Conservation (phyloP, 2,113 vertebrate genomes). For the Spermophilus dauricus region DNA sequence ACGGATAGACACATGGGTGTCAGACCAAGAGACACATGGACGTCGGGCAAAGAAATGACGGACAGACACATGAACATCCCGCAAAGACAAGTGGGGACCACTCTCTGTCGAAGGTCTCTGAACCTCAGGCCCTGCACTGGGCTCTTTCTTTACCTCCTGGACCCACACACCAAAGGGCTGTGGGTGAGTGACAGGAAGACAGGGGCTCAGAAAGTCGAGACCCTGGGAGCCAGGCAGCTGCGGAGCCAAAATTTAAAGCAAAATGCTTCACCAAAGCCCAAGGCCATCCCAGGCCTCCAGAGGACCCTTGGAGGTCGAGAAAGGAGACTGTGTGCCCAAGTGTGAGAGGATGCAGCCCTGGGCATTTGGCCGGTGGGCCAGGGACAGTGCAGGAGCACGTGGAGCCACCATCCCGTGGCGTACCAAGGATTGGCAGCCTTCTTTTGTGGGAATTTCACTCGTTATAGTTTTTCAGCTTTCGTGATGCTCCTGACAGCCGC, state of each 20-base stretch:
- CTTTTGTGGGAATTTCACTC: slow-evolving; percentile 68
- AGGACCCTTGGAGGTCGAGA: no score
- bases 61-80: fast-evolving
- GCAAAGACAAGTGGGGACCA: background rate
- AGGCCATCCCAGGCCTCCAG: background rate
- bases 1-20: fast-evolving
- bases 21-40: background rate
- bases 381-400: background rate
- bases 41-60: background rate
- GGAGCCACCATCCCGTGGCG: fast-evolving
- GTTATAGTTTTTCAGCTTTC: slow-evolving; percentile 72
- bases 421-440: background rate
- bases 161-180: fast-evolving
- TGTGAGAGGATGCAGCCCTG: fast-evolving
- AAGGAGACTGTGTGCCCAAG: fast-evolving
- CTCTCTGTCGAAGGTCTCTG: background rate
- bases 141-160: fast-evolving
- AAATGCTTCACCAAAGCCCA: background rate
- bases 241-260: background rate
- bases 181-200: background rate
- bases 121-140: fast-evolving
- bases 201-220: background rate
- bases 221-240: background rate
- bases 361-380: fast-evolving
- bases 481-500: slow-evolving; percentile 67